Evolutionary conservation across 2,888 invertebrate species (phyloP).

Genomic region (Drosophila percnosoma): DNA sequence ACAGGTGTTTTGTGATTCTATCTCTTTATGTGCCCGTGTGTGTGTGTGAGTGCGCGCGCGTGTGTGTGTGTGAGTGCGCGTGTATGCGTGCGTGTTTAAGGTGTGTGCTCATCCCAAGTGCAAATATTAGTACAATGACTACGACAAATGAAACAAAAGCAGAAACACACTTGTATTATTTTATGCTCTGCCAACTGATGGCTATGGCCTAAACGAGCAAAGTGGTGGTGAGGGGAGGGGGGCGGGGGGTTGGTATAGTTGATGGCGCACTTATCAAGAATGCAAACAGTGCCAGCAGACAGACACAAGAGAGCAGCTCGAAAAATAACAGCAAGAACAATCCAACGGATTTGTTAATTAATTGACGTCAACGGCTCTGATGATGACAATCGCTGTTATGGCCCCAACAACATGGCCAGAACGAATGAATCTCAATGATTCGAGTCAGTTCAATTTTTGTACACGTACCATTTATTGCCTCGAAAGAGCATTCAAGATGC

Average conservation of each 20-base stretch:
- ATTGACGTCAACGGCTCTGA: conserved; percentile 50
- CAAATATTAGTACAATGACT: conserved; percentile 42
- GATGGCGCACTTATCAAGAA: conserved; percentile 31
- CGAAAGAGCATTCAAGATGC: neutral
- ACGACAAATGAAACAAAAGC: conserved; percentile 29
- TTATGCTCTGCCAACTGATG: conserved; percentile 5
- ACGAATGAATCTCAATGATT: neutral
- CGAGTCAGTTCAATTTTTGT: neutral
- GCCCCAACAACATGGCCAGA: neutral
- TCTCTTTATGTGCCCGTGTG: neutral
- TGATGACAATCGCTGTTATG: conserved; percentile 11
- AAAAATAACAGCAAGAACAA: conserved; percentile 3
- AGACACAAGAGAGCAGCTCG: conserved; percentile 21
- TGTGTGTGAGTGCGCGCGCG: neutral
- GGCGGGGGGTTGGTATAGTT: neutral
- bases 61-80: neutral
- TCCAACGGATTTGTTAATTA: conserved; percentile 49
- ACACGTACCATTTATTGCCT: no score
- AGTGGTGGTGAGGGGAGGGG: neutral
- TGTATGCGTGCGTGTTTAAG: conserved; percentile 5
- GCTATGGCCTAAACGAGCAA: neutral
- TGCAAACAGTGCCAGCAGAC: conserved; percentile 37
- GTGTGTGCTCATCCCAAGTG: conserved; percentile 38
- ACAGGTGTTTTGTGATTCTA: conserved; percentile 17
- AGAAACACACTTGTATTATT: conserved; percentile 26